A percentile compares a stretch with the other conserved stretches of the same genome.
These are phyloP conservation scores for Rachycentron canadum DNA, from an alignment of 2,797 vertebrate genomes.

Conservation along the genomic window DNA sequence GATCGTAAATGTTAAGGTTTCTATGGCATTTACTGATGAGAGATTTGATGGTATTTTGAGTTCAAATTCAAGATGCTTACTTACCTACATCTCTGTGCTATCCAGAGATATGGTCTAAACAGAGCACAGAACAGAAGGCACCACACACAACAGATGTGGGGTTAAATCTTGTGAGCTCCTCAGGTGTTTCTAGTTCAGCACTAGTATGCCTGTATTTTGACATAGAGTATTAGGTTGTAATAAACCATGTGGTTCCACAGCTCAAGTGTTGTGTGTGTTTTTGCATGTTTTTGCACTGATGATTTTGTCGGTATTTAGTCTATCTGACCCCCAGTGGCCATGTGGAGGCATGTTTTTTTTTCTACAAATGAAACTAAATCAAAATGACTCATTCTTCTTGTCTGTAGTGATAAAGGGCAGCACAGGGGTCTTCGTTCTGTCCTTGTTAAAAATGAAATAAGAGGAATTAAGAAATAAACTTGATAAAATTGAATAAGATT, in stretches of 20 bases:
- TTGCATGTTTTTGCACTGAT: too few species aligned
- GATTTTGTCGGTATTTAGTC: neutral
- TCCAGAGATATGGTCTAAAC: too few species aligned
- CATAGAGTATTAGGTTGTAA: neutral
- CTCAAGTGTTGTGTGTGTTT: neutral
- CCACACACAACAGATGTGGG: neutral
- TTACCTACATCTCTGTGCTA: too few species aligned
- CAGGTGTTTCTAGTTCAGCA: too few species aligned
- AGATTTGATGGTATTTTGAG: too few species aligned
- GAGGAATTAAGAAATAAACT: constrained; percentile 14
- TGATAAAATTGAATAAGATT: constrained; percentile 35
- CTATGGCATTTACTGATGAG: too few species aligned
- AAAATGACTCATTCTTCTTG: neutral
- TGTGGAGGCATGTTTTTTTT: neutral
- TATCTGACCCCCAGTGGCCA: constrained; percentile 21
- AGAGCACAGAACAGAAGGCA: neutral
- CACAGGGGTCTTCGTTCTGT: neutral
- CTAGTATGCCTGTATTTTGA: too few species aligned
- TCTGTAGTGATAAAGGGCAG: neutral
- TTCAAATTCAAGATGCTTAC: too few species aligned
- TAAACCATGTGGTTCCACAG: neutral
- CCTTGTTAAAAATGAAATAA: constrained; percentile 9
- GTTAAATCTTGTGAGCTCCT: too few species aligned
- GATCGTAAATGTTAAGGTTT: too few species aligned
- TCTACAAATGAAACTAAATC: constrained; percentile 9